These are phyloP conservation scores for Drosophila nr. perissopoda DNA, from an alignment of 2,888 invertebrate genomes.

Conservation along the genomic window DNA sequence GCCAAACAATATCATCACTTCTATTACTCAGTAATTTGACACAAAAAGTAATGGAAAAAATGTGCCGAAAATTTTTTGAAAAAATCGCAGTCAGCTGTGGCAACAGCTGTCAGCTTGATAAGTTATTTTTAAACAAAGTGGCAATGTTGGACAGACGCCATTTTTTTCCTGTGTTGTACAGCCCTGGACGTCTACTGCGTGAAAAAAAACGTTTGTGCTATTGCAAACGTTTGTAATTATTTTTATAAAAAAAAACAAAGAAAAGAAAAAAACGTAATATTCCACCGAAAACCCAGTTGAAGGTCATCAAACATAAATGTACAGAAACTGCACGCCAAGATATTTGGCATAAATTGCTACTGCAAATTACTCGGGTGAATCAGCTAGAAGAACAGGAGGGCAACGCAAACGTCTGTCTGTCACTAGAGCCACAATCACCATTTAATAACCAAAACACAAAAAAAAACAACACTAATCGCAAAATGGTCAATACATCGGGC, in stretches of 20 bases:
- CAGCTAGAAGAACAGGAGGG: constrained; percentile 27
- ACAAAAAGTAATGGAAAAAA: neutral
- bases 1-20: neutral
- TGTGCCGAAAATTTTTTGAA: neutral
- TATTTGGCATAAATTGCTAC: constrained; percentile 35
- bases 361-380: constrained; percentile 42
- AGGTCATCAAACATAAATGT: constrained; percentile 51
- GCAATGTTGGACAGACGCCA: constrained; percentile 63
- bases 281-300: constrained; percentile 62
- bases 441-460: constrained; percentile 19
- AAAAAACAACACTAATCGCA: constrained; percentile 23
- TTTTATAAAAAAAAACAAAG: constrained; percentile 31
- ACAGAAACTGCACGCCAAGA: constrained; percentile 32
- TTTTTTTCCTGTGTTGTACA: constrained; percentile 60
- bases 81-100: constrained; percentile 45
- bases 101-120: constrained; percentile 43
- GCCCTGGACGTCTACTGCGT: constrained; percentile 55
- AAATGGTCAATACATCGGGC: constrained; percentile 82
- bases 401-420: constrained; percentile 28
- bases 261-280: constrained; percentile 36
- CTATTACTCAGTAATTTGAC: neutral
- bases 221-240: constrained; percentile 64
- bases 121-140: constrained; percentile 26
- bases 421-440: constrained; percentile 6
- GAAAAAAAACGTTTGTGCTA: constrained; percentile 65